Base-by-base conservation (phyloP, 2,113 vertebrate genomes). In the Pomatostomus ruficeps region DNA sequence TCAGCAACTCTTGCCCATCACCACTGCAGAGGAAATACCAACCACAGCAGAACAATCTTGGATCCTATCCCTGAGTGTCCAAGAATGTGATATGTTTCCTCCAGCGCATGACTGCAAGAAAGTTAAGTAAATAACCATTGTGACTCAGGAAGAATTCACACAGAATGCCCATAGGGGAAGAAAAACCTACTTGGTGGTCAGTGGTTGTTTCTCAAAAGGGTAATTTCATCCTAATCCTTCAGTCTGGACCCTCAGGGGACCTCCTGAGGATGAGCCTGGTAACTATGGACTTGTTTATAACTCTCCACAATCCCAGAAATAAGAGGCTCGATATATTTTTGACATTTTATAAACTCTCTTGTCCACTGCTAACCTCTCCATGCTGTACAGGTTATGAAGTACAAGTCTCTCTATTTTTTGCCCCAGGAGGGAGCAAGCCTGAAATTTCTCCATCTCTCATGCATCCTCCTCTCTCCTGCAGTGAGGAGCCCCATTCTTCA, bases 291-390 rank as follows among this genome's bases (percentile, higher is more conserved):
- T 89, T 31, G 33, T 49, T 72, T 63, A 23, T 78, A 79, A 80
- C 33, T 67, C 46, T 77, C 51, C 31, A 49, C 42, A 61, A 35
- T 46, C 26, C 25, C 63, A 80, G 63, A 87, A 55, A 70, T 33
- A 36, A 89, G 43, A 87, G 33, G 51, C 14, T 74, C 89, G 77
- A 35, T 5, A 93, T 26, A 83, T 95, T 92, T 92, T 9, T 66
- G 18, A 63, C 35, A 38, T 84, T 86, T 86, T 51, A 78, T 46
- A 74, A 89, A 58, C 68, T 80, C 48, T 68, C 35, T 80, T 77
- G 38, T 61, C 38, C 55, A 40, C 55, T 1, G 2, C 48, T 54
- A 74, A 70, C 54, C 42, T 57, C 54, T 46, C 51, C 0, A 0
- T 43, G 40, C 35, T 84, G 46, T 43, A 66, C 38, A 43, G 28